Evolutionary conservation across 2,888 invertebrate genomes (phyloP), one percentile per base, ranked within the genome.

Genomic region (Phyto melanocephala): DNA sequence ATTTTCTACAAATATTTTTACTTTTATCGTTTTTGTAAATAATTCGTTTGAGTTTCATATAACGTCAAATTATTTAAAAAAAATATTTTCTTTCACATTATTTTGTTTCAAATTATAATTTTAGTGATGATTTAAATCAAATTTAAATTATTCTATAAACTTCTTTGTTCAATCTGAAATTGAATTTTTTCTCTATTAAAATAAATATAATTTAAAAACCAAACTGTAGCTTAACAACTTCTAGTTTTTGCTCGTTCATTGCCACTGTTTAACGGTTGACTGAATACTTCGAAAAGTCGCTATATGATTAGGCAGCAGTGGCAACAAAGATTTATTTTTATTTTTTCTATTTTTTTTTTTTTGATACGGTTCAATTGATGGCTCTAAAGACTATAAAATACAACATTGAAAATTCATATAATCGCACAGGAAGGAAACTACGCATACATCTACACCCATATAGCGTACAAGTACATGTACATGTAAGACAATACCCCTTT

Each of bases 381-480:
- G 22, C 47, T 5, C 20, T 37, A 40, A 37, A 62, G 37, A 50
- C 37, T 60, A 20, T 45, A 50, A 40, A 72, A 35, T 54, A 28
- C 33, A 54, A 54, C 42, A 62, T 54, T 54, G 54, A 63, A 63
- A 63, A 50, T 17, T 50, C 28, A 58, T 37, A 47, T 24, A 58
- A 67, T 50, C 56, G 22, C 28, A 15, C 76, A 37, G 76, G 50
- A 76, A 76, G 76, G 37, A 65, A 56, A 24, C 47, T 35, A 42
- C 22, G 11, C 35, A 22, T 56, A 45, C 15, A 15, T n/a, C 0
- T 4, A 52, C 3, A 28, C 6, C 13, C 52, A 50, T 6, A 50
- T 20, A 15, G 6, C 2, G 0, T 42, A 10, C 42, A 42, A n/a
- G n/a, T 42, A 42, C n/a, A 42, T 17, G 8, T 15, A n/a, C n/a